phyloP scores from a whole-genome alignment of 2,888 invertebrate species.

The Acrocera orbiculus region DNA sequence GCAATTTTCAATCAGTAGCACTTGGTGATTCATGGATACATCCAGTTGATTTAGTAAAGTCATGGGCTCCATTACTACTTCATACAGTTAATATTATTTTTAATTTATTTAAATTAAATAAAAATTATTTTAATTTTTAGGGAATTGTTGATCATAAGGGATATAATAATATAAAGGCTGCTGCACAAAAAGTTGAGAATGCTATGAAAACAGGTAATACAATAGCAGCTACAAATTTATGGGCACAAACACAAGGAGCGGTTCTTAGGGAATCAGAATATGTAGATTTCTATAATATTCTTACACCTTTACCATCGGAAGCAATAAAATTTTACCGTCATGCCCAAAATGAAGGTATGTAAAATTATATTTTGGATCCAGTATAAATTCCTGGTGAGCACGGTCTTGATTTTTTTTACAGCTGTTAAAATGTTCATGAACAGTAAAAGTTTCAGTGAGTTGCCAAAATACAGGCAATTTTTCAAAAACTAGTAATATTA shows the following conservation, averaged over 20 bases:
- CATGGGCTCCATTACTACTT: slow-evolving; percentile 66
- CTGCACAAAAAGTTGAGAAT: slow-evolving; percentile 38
- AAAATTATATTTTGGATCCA: no score
- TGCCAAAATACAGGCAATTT: no score
- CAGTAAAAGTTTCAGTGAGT: no score
- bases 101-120: background rate
- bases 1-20: slow-evolving; percentile 59
- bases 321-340: background rate
- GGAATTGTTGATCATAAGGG: slow-evolving; percentile 55
- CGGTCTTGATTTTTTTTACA: no score
- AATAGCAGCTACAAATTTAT: slow-evolving; percentile 41
- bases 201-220: slow-evolving; percentile 41
- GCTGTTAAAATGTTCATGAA: no score
- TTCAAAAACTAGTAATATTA: no score
- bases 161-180: slow-evolving; percentile 37
- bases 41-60: slow-evolving; percentile 64
- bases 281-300: slow-evolving; percentile 71
- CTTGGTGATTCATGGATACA: slow-evolving; percentile 85
- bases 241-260: slow-evolving; percentile 44
- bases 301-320: slow-evolving; percentile 30
- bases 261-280: slow-evolving; percentile 41
- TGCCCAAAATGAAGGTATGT: slow-evolving; percentile 11
- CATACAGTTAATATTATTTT: slow-evolving; percentile 37
- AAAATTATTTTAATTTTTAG: slow-evolving; percentile 15
- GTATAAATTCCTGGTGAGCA: no score